Percentiles rank a stretch among this genome's conserved stretches.
Evolutionary conservation across 2,888 invertebrate genomes (phyloP).

Genomic region (Lasioglossum malachurum): DNA sequence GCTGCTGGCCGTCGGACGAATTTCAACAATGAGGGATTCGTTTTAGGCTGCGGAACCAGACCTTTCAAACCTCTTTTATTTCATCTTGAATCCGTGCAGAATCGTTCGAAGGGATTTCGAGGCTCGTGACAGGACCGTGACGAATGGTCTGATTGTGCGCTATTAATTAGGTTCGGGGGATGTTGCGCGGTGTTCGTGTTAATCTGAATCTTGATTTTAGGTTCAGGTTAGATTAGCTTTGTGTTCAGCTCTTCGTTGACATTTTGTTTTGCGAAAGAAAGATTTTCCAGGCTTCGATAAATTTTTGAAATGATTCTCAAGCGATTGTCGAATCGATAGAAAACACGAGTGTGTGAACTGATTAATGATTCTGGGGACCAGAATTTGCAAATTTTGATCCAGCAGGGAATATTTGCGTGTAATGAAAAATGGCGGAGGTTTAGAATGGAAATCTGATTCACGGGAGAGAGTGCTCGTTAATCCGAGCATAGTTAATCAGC

Average conservation of each 20-base stretch:
- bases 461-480: neutral
- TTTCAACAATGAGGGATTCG: neutral
- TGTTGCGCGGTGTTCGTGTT: slow-evolving; percentile 31
- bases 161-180: slow-evolving; percentile 48
- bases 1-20: slow-evolving; percentile 26
- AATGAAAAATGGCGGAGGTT: neutral
- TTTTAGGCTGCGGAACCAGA: neutral
- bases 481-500: slow-evolving; percentile 13
- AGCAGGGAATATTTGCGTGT: neutral
- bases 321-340: neutral
- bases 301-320: neutral
- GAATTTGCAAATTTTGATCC: neutral
- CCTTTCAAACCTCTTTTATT: neutral
- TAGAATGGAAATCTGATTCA: neutral
- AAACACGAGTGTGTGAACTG: neutral
- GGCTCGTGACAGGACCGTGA: slow-evolving; percentile 45
- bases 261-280: neutral
- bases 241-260: neutral
- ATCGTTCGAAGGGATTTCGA: slow-evolving; percentile 45
- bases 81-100: slow-evolving; percentile 4
- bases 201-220: neutral
- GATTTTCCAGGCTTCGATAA: neutral
- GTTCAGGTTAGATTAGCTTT: neutral
- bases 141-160: slow-evolving; percentile 45
- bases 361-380: neutral